Base-by-base conservation (phyloP, 2,888 invertebrate species). In the Pyrgus malvae region DNA sequence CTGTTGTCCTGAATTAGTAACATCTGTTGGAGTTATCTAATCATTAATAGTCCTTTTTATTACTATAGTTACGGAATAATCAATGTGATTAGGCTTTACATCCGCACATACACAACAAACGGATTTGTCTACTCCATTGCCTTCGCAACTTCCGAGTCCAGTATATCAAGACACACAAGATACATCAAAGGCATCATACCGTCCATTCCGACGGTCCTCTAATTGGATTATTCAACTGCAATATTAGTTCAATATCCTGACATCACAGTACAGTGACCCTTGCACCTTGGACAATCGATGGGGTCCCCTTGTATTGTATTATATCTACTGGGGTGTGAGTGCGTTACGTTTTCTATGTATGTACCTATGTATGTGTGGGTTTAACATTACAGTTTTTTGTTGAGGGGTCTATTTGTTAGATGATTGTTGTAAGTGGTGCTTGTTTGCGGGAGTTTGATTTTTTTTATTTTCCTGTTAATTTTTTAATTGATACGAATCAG, bases 141-240 rank as follows among this genome's bases (percentile, higher is more conserved):
- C 25, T 41, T 42, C 33, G 42, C 14, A 35, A 42, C 17, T 5
- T 51, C 38, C 35, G 29, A 27, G 12, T 37, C 51, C 37, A 51
- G 4, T 51, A 42, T 44, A 37, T 51, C 44, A 29, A 44, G 37
- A 51, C 44, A 51, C 51, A 51, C 29, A 41, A 59, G 59, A 61
- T 53, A 58, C 68, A 79, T 80, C 81, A 82, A 82, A 82, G 79
- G 74, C 68, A 66, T 65, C 73, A 70, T 68, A 68, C 57, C 44
- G 27, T 50, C 48, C 64, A 58, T 65, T 64, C 68, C 69, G 71
- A 69, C 69, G 68, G 73, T 68, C 63, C 62, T 67, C 80, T 83
- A 83, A 85, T 84, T 83, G 83, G 78, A 83, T 83, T 83, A 81
- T 76, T 74, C 72, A 72, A 74, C 72, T 76, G 75, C 76, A 75